These are phyloP conservation scores for Thunnus albacares DNA, from an alignment of 2,797 vertebrate species.

Conservation along the genomic window DNA sequence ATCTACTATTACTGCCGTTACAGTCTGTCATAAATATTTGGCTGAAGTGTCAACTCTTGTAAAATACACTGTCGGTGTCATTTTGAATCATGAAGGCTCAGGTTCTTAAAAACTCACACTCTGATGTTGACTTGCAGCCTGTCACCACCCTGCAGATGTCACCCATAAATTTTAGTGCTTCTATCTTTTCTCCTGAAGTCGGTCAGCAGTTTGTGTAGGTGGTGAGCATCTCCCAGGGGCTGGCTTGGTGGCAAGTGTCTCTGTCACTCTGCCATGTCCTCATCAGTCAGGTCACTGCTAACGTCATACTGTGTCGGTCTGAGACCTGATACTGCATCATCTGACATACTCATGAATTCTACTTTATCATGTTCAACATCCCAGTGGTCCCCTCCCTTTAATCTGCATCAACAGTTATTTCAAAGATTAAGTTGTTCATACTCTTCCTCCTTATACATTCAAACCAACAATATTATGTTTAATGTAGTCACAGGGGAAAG, in stretches of 20 bases:
- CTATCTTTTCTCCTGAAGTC: conserved; percentile 2
- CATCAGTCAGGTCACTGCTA: conserved; percentile 57
- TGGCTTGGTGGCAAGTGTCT: conserved; percentile 34
- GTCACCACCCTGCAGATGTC: conserved; percentile 48
- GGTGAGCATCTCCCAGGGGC: conserved; percentile 18
- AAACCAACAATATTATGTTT: neutral
- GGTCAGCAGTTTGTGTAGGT: conserved; percentile 37
- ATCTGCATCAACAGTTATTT: conserved; percentile 19
- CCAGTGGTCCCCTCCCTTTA: conserved; percentile 19
- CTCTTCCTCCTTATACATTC: neutral
- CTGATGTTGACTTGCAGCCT: conserved; percentile 55
- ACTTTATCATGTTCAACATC: conserved; percentile 8
- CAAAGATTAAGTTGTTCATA: neutral
- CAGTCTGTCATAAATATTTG: conserved; percentile 39
- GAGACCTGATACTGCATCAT: conserved; percentile 17
- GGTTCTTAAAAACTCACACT: conserved; percentile 42
- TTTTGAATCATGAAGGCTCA: conserved; percentile 43
- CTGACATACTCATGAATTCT: conserved; percentile 9
- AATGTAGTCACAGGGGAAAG: neutral
- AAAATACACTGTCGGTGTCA: conserved; percentile 50
- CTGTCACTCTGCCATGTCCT: conserved; percentile 54
- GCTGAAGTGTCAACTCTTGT: conserved; percentile 32
- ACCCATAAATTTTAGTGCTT: conserved; percentile 31
- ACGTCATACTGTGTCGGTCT: conserved; percentile 28
- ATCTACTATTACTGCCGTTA: neutral